These are phyloP conservation scores for Chionodraco myersi DNA, from an alignment of 2,113 vertebrate species.

Conservation along the genomic window DNA sequence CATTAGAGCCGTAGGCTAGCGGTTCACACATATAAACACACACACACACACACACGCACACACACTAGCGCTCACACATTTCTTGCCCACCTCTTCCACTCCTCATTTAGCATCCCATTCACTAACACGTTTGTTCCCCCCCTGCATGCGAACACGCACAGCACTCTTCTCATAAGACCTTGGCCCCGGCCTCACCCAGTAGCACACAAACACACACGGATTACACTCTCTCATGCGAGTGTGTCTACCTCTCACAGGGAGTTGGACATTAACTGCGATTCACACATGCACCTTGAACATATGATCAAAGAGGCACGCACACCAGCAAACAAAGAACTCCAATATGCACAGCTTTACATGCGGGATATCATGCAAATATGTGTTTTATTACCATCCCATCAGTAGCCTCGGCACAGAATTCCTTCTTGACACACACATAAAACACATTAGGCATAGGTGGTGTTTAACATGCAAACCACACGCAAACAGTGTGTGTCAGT, in stretches of 20 bases:
- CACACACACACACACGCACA: slow-evolving; percentile 41
- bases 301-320: slow-evolving; percentile 56
- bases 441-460: slow-evolving; percentile 13
- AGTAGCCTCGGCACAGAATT: slow-evolving; percentile 37
- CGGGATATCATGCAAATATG: slow-evolving; percentile 51
- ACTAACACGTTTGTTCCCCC: slow-evolving; percentile 39
- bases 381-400: slow-evolving; percentile 60
- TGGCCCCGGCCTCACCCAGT: slow-evolving; percentile 24
- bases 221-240: slow-evolving; percentile 52
- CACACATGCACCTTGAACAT: slow-evolving; percentile 56
- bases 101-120: slow-evolving; percentile 59
- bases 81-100: slow-evolving; percentile 47
- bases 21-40: slow-evolving; percentile 63
- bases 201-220: slow-evolving; percentile 31
- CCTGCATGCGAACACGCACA: slow-evolving; percentile 52
- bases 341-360: slow-evolving; percentile 42
- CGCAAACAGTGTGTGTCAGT: slow-evolving; percentile 5
- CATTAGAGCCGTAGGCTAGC: slow-evolving; percentile 59
- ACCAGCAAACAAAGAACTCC: slow-evolving; percentile 59
- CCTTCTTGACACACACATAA: slow-evolving; percentile 10
- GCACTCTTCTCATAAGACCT: slow-evolving; percentile 44
- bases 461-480: slow-evolving; percentile 49
- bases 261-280: slow-evolving; percentile 41
- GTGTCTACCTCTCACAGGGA: slow-evolving; percentile 42
- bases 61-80: slow-evolving; percentile 56